These are phyloP conservation scores for Rhea americana DNA, from an alignment of 2,113 vertebrate genomes.

Conservation along the genomic window DNA sequence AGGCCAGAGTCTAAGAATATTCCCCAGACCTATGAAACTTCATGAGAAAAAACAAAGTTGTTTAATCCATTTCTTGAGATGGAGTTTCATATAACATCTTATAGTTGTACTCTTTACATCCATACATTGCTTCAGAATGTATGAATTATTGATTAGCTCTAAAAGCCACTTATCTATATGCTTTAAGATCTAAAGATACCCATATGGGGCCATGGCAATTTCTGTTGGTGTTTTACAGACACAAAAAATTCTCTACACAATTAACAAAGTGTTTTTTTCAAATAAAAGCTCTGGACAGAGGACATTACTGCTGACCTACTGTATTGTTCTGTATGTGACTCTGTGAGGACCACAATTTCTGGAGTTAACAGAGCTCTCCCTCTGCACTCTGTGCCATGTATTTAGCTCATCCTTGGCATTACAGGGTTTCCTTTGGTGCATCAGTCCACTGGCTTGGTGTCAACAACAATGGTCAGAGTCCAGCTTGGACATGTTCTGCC, in stretches of 20 bases:
- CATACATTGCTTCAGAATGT: neutral
- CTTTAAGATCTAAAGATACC: neutral
- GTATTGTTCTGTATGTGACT: neutral
- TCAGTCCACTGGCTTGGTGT: accelerated
- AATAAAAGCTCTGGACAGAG: neutral
- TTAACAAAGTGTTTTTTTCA: neutral
- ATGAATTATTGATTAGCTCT: neutral
- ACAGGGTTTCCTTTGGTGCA: neutral
- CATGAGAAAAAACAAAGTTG: neutral
- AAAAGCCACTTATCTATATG: neutral
- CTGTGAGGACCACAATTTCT: neutral
- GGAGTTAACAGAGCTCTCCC: neutral
- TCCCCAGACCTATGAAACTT: neutral
- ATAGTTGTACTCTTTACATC: accelerated
- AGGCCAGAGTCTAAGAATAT: neutral
- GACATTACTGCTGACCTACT: neutral
- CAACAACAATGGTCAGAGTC: neutral
- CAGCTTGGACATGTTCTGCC: neutral
- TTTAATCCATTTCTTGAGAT: accelerated
- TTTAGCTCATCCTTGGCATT: neutral
- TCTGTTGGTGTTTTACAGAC: neutral
- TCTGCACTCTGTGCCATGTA: neutral
- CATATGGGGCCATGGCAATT: neutral
- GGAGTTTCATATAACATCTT: neutral
- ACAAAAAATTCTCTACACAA: neutral